These are phyloP conservation scores for Thamnophis sirtalis DNA, from an alignment of 2,113 vertebrate genomes.

Conservation along the genomic window DNA sequence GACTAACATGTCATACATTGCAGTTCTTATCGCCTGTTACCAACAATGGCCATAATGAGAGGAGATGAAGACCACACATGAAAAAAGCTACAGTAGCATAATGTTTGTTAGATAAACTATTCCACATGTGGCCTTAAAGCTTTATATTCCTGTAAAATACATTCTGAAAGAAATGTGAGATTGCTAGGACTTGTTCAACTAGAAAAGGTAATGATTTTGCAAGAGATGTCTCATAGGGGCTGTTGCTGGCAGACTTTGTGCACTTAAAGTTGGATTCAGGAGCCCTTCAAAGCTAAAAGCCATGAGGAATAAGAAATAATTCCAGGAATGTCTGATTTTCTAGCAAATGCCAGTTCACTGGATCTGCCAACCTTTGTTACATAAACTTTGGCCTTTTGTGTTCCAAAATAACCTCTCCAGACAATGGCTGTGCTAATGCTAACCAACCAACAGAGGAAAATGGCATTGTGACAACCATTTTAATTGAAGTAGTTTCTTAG, in stretches of 20 bases:
- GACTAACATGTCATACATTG: background rate
- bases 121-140: background rate
- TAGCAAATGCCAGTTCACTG: background rate
- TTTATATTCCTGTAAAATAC: background rate
- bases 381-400: background rate
- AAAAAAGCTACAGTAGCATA: background rate
- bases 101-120: background rate
- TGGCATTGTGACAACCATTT: background rate
- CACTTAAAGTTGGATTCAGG: background rate
- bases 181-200: background rate
- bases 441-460: background rate
- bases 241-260: background rate
- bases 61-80: background rate
- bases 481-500: background rate
- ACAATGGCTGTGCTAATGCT: background rate
- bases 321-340: background rate
- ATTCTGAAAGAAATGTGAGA: background rate
- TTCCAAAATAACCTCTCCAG: background rate
- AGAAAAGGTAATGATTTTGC: background rate
- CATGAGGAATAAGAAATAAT: background rate
- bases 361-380: background rate
- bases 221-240: background rate
- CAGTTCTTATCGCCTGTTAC: background rate
- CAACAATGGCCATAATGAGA: background rate
- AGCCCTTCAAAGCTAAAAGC: background rate